Base-by-base conservation (phyloP, 2,797 vertebrate species). In the Salarias fasciatus region DNA sequence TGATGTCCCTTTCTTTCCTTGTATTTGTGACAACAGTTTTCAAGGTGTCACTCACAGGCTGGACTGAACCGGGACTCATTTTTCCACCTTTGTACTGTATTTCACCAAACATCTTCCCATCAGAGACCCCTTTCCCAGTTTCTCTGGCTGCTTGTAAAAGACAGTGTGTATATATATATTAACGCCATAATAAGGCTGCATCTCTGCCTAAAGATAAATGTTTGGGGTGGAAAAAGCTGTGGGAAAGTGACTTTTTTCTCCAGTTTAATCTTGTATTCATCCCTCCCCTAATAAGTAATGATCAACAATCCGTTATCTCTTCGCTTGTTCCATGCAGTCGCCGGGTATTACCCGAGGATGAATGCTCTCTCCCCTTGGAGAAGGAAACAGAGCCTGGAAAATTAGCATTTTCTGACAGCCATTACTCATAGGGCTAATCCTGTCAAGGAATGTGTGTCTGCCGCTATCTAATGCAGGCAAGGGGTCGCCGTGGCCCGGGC, bases 401-500 rank as follows among this genome's bases (percentile, higher is more conserved):
- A 89, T 88, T 83, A 71, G 85, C 89, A 90, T 90, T 86, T 84
- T 82, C 85, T 88, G 88, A 88, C 90, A 83, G 70, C 88, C 63
- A 86, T 88, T 86, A 82, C 88, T 90, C 85, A 86, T 43, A 72
- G 58, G 44, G 64, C 79, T 87, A 86, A 91, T 89, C 84, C 86
- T 82, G 87, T 89, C 78, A 80, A 85, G 85, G 90, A 90, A 90
- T 91, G 85, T 80, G 72, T 77, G 81, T 68, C 77, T 77, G 59
- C 44, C 44, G 36, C 63, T 90, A 89, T 91, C 89, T 31, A 88
- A 72, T 71, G 63, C 63, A 73, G 80, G 78, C 63, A 6, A 80
- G 69, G 81, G 86, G 81, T 85, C 56, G 50, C 63, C 15, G 5
- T 8, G 63, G 75, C 69, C 80, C 60, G 41, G 65, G 80, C 71